Conservation (phyloP, 2,113 vertebrate genomes). For the Raja brachyura region DNA sequence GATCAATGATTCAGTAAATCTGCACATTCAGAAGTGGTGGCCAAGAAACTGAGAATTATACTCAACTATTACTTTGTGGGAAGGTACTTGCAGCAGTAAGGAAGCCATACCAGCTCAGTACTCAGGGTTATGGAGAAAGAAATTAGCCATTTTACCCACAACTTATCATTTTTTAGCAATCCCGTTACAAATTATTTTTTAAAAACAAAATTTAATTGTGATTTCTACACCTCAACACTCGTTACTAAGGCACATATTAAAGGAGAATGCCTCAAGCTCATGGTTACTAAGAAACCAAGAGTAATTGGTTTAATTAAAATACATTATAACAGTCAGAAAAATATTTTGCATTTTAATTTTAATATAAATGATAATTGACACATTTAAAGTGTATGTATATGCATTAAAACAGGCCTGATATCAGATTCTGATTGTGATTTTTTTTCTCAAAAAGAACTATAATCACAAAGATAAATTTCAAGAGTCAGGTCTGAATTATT, state of each 20-base stretch:
- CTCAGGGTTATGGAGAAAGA: background rate
- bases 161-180: background rate
- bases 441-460: background rate
- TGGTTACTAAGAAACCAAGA: background rate
- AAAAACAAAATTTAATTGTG: background rate
- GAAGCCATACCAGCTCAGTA: background rate
- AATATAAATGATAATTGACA: background rate
- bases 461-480: background rate
- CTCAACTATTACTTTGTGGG: background rate
- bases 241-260: background rate
- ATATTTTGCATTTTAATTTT: too few species aligned
- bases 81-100: background rate
- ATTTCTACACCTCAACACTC: background rate
- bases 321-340: too few species aligned
- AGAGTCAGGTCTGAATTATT: background rate
- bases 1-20: background rate
- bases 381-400: too few species aligned
- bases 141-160: background rate
- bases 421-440: background rate
- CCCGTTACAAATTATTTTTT: background rate
- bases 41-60: background rate
- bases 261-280: background rate
- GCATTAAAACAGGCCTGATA: background rate
- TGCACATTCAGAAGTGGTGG: background rate
- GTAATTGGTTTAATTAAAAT: background rate